Conservation (phyloP, 2,797 vertebrate species). For the Chiroxiphia lanceolata region DNA sequence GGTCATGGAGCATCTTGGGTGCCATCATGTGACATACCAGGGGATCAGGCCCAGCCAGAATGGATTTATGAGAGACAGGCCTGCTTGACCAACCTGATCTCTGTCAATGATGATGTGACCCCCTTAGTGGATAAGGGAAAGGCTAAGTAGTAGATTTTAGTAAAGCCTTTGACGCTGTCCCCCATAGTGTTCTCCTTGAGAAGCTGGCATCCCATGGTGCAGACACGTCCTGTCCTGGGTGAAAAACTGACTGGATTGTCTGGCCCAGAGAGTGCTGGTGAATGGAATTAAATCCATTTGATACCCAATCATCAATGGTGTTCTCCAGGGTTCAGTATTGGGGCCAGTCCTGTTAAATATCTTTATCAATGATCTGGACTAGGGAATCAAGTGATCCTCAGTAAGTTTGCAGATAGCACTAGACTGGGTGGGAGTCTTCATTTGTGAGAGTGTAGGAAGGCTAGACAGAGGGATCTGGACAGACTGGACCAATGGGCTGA, state of each 20-base stretch:
- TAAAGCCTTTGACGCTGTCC: not conserved
- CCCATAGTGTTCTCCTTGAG: not conserved
- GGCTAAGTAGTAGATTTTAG: not conserved
- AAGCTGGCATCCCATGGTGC: not conserved
- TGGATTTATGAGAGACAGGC: not conserved
- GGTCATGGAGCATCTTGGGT: not conserved
- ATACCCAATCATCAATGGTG: fast-evolving
- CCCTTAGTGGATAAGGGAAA: not conserved
- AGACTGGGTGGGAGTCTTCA: not conserved
- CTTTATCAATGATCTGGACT: not conserved
- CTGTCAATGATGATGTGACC: no score
- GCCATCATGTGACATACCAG: not conserved
- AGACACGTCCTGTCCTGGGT: not conserved
- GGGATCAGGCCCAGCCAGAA: not conserved
- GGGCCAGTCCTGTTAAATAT: not conserved
- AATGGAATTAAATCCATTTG: not conserved
- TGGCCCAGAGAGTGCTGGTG: not conserved
- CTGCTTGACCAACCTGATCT: not conserved
- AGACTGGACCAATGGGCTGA: not conserved
- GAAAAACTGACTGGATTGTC: not conserved
- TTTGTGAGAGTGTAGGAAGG: not conserved
- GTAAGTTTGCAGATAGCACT: not conserved
- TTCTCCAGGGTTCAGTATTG: not conserved
- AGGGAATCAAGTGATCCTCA: fast-evolving
- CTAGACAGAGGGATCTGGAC: not conserved